phyloP scores from a whole-genome alignment of 1,140 invertebrate species.

The Apis laboriosa region DNA sequence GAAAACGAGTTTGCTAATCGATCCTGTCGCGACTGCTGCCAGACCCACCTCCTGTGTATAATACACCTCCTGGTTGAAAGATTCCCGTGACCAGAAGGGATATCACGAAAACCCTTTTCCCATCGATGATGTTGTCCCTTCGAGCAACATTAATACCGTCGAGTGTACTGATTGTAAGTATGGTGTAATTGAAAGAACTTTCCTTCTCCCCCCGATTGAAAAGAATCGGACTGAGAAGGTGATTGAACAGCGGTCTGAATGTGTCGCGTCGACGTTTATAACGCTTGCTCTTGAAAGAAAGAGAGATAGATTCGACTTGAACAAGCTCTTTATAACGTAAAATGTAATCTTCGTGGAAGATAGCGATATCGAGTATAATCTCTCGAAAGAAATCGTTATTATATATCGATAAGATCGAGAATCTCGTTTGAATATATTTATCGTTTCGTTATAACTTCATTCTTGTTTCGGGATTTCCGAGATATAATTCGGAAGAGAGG shows the following conservation, averaged over 20 bases:
- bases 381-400: no score
- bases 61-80: conserved; percentile 1
- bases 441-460: not conserved
- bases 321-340: no score
- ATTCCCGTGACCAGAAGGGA: not conserved
- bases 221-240: not conserved
- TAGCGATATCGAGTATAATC: no score
- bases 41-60: not conserved
- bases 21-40: conserved; percentile 50
- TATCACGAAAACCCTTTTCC: not conserved
- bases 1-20: conserved; percentile 66
- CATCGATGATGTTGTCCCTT: not conserved
- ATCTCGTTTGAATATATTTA: conserved; percentile 6
- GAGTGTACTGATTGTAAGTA: not conserved
- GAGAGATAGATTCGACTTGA: no score
- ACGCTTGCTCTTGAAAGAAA: not conserved
- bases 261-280: not conserved
- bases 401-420: not conserved
- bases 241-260: no score
- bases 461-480: not conserved
- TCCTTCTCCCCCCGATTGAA: not conserved
- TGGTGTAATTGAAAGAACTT: not conserved
- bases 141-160: not conserved
- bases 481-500: conserved; percentile 1
- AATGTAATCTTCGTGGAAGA: no score